Evolutionary conservation across 2,113 vertebrate genomes (phyloP).

Genomic region (Murina feae): DNA sequence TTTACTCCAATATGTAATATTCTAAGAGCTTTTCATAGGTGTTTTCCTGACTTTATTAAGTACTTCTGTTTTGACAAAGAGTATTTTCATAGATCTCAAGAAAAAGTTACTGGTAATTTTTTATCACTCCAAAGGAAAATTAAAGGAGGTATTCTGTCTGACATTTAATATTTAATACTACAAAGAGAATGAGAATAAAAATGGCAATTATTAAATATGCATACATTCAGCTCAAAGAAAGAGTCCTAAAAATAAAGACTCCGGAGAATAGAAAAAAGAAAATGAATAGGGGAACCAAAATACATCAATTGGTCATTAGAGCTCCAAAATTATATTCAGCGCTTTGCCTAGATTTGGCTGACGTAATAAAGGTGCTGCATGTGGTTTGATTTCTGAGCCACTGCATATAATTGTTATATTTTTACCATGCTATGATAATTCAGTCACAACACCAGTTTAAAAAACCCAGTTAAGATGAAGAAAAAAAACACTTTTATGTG

Average conservation of each 20-base stretch:
- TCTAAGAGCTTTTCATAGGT: background rate
- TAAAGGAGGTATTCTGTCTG: conserved; percentile 35
- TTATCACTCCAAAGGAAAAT: conserved; percentile 59
- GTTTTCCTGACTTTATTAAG: background rate
- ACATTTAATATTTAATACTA: conserved; percentile 70
- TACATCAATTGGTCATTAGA: background rate
- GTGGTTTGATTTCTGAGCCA: background rate
- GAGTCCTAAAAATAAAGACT: conserved; percentile 43
- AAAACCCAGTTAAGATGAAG: background rate
- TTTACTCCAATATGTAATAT: background rate
- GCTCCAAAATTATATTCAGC: background rate
- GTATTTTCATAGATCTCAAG: conserved; percentile 11
- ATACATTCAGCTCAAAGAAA: conserved; percentile 37
- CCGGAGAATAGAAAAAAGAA: background rate
- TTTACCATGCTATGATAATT: background rate
- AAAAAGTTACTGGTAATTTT: conserved; percentile 17
- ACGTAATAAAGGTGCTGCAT: background rate
- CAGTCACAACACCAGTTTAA: background rate
- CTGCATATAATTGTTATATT: background rate
- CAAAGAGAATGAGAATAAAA: conserved; percentile 68
- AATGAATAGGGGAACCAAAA: background rate
- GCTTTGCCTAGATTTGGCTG: background rate
- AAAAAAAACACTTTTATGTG: background rate
- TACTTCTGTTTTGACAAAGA: conserved; percentile 45
- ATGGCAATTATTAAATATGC: conserved; percentile 64